Conservation (phyloP, 1,140 invertebrate species). For the Araneus ventricosus region DNA sequence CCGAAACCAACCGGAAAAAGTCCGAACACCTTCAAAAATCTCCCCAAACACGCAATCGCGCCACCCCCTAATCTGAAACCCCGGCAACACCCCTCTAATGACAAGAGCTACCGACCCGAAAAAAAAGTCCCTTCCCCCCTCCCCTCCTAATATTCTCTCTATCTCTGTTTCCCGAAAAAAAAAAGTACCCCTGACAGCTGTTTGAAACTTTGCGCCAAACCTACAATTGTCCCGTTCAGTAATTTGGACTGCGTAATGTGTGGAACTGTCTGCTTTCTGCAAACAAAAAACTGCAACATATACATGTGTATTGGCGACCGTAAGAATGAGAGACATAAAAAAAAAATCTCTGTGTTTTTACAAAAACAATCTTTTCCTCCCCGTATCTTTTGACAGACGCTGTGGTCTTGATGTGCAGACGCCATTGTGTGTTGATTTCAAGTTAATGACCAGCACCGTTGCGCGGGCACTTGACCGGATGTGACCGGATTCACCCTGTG, state of each 20-base stretch:
- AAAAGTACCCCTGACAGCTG: slow-evolving; percentile 51
- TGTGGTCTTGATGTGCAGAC: slow-evolving; percentile 1
- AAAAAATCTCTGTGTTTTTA: slow-evolving; percentile 47
- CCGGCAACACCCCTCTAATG: slow-evolving; percentile 68
- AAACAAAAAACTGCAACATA: slow-evolving; percentile 55
- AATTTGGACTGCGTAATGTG: slow-evolving; percentile 45
- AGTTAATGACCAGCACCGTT: slow-evolving; percentile 45
- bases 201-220: slow-evolving; percentile 61
- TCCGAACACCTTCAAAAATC: slow-evolving; percentile 30
- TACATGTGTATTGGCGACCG: neutral
- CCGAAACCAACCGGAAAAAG: slow-evolving; percentile 64
- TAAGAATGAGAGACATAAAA: neutral
- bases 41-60: slow-evolving; percentile 19
- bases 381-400: neutral
- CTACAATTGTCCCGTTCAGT: slow-evolving; percentile 66
- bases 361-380: slow-evolving; percentile 38
- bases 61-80: slow-evolving; percentile 39
- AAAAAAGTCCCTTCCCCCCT: neutral
- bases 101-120: slow-evolving; percentile 69
- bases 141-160: neutral
- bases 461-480: slow-evolving; percentile 59
- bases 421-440: slow-evolving; percentile 34
- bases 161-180: neutral
- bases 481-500: slow-evolving; percentile 42
- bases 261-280: slow-evolving; percentile 25